A percentile compares a stretch with the other conserved stretches of the same genome.
These are phyloP conservation scores for Manacus vitellinus DNA, from an alignment of 2,113 vertebrate species.

Conservation along the genomic window DNA sequence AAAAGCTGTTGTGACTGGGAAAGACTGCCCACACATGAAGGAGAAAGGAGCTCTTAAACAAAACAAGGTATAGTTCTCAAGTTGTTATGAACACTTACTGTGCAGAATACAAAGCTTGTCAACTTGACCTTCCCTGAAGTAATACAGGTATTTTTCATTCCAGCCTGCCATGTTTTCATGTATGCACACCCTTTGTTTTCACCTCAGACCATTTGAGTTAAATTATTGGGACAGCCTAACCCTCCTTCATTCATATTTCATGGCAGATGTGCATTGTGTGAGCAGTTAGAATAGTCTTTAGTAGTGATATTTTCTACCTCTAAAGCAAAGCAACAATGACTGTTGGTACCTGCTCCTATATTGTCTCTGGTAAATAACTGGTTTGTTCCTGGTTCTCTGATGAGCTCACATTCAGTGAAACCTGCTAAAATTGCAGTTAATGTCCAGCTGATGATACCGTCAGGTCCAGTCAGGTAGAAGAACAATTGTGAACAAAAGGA, in stretches of 20 bases:
- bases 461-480: background rate
- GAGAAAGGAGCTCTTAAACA: slow-evolving; percentile 99
- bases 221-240: background rate
- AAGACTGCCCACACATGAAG: slow-evolving; percentile 99
- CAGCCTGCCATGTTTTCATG: background rate
- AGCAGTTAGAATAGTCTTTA: background rate
- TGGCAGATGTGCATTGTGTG: background rate
- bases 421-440: background rate
- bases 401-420: background rate
- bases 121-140: background rate
- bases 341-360: background rate
- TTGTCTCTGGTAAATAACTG: background rate
- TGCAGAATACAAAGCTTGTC: background rate
- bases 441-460: background rate
- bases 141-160: background rate
- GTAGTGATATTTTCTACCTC: background rate
- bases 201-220: background rate
- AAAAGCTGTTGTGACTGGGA: slow-evolving; percentile 98
- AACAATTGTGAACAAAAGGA: background rate
- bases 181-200: background rate
- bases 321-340: background rate
- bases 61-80: slow-evolving; percentile 88
- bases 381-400: background rate
- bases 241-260: background rate
- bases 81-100: background rate